Base-by-base conservation (phyloP, 2,797 vertebrate genomes). In the Gambelia wislizenii region DNA sequence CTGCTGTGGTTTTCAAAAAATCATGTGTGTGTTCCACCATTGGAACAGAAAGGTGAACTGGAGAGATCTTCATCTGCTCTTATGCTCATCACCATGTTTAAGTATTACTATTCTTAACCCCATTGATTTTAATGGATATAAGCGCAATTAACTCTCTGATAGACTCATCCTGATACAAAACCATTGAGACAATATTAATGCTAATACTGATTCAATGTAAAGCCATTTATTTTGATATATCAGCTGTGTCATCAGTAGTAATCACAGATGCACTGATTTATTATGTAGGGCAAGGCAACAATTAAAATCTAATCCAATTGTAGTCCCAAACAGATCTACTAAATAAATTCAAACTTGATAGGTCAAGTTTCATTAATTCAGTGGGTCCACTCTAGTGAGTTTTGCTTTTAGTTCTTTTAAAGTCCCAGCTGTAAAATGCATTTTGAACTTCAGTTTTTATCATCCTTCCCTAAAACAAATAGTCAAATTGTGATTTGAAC, bases 401-500 rank as follows among this genome's bases (percentile, higher is more conserved):
- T 1, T 25, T 44, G 42, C 84, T 86, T 87, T 82, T 30, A 47
- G 27, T 59, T 8, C 77, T 49, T 49, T 13, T 18, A 47, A 33
- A 18, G 25, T 42, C 39, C 2, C 22, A 75, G 83, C 56, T 27
- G 2, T 33, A 76, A 8, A 59, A 36, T 0, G 61, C 42, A 89
- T 91, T 47, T 20, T 70, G 47, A 44, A 36, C 42, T 49, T 67
- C 0, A 0, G 1, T 74, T 67, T 82, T 90, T 91, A 47, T 87
- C 13, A 8, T 33, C 1, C 42, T 6, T 52, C 27, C 54, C 10
- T 69, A 47, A 89, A 92, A 91, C 14, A 7, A 78, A 22, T 10
- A 80, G 33, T 27, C 67, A 82, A 92, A 88, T 86, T 86, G 36
- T 70, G 22, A 30, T 93, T 90, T 86, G 39, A 25, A 64, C 30